phyloP scores from a whole-genome alignment of 2,888 invertebrate species.

The Dysmachus trigonus region DNA sequence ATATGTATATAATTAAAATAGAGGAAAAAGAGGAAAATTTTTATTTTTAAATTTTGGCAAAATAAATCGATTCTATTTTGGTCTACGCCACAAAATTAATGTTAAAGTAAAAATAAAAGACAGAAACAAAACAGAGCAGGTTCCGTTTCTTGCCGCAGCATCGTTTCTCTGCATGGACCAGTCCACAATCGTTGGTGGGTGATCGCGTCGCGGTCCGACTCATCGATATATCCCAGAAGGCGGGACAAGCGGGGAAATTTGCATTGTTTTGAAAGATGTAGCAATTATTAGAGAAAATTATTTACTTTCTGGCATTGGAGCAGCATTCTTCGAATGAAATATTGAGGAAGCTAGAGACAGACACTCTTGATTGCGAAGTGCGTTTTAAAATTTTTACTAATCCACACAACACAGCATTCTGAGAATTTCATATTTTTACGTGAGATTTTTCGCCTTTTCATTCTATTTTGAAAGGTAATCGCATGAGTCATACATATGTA shows the following conservation, averaged over 20 bases:
- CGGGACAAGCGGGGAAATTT: background rate
- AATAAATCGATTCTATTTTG: slow-evolving; percentile 38
- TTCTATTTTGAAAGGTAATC: background rate
- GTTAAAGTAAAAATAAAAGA: slow-evolving; percentile 21
- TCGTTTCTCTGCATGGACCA: background rate
- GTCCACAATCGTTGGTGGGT: background rate
- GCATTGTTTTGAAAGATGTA: slow-evolving; percentile 23
- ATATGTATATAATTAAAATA: background rate
- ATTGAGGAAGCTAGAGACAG: slow-evolving; percentile 1
- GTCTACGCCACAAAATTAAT: slow-evolving; percentile 24
- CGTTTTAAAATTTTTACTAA: background rate
- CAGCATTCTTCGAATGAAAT: background rate
- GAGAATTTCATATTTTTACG: background rate
- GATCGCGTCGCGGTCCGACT: background rate
- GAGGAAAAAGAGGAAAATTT: background rate
- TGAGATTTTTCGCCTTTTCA: background rate
- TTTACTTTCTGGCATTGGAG: slow-evolving; percentile 3
- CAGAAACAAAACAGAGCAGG: slow-evolving; percentile 3
- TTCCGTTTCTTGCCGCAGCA: background rate
- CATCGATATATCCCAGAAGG: background rate
- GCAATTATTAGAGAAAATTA: slow-evolving; percentile 24
- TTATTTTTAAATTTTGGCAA: slow-evolving; percentile 46
- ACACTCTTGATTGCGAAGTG: background rate
- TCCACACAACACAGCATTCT: background rate
- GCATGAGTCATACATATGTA: background rate